Evolutionary conservation across 37 sponge, comb jelly and placozoan genomes (phyloP).

Genomic region (Chondrilla cf. caribensis): DNA sequence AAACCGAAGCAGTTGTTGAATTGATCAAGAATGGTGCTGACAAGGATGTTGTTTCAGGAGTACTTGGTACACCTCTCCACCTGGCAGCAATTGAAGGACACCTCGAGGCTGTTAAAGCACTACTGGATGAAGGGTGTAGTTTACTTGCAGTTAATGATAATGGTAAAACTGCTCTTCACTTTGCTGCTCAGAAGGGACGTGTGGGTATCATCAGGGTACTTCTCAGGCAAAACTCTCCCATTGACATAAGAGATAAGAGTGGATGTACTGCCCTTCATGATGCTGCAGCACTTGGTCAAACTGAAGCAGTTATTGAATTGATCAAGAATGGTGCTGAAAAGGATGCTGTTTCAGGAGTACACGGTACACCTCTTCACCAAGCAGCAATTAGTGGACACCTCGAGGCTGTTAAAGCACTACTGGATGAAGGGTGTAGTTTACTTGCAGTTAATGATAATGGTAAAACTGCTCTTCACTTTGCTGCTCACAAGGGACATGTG

Average conservation of each 20-base stretch:
- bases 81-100: neutral
- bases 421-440: neutral
- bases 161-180: conserved; percentile 14
- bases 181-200: neutral
- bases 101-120: neutral
- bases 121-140: neutral
- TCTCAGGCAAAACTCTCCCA: neutral
- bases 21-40: neutral
- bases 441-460: neutral
- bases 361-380: no score
- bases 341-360: no score
- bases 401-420: no score
- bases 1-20: neutral
- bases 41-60: neutral
- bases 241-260: neutral
- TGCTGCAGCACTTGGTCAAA: no score
- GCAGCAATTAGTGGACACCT: no score
- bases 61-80: conserved; percentile 6
- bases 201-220: neutral
- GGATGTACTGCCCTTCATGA: conserved; percentile 7
- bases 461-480: neutral
- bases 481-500: conserved; percentile 3
- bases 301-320: no score
- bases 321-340: no score
- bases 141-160: neutral